Conservation (phyloP, 2,113 vertebrate species). For the Setophaga kirtlandii region DNA sequence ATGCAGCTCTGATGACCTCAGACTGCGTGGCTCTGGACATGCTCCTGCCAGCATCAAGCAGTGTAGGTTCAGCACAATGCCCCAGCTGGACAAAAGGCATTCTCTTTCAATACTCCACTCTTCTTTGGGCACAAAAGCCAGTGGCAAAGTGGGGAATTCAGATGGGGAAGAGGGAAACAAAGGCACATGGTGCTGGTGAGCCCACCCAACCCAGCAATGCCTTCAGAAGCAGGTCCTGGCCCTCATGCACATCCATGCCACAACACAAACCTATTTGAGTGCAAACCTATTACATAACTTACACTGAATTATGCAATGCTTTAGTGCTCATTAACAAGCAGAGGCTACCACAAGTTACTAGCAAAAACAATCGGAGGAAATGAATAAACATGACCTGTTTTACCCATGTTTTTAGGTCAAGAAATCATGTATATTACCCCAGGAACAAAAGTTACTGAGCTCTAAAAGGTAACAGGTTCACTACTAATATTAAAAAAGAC, state of each 20-base stretch:
- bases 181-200: fast-evolving
- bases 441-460: neutral
- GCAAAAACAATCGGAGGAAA: neutral
- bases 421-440: neutral
- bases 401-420: neutral
- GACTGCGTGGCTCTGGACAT: neutral
- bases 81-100: neutral
- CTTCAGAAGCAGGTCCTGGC: neutral
- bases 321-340: neutral
- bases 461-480: neutral
- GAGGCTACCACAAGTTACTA: neutral
- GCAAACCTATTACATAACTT: neutral
- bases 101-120: neutral
- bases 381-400: neutral
- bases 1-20: neutral
- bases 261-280: neutral
- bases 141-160: neutral
- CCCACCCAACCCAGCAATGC: neutral
- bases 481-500: neutral
- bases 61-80: neutral
- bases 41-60: neutral
- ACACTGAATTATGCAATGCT: neutral
- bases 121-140: neutral
- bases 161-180: neutral
- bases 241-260: neutral